Base-by-base conservation (phyloP, 2,888 invertebrate genomes). In the Mayetiola destructor region DNA sequence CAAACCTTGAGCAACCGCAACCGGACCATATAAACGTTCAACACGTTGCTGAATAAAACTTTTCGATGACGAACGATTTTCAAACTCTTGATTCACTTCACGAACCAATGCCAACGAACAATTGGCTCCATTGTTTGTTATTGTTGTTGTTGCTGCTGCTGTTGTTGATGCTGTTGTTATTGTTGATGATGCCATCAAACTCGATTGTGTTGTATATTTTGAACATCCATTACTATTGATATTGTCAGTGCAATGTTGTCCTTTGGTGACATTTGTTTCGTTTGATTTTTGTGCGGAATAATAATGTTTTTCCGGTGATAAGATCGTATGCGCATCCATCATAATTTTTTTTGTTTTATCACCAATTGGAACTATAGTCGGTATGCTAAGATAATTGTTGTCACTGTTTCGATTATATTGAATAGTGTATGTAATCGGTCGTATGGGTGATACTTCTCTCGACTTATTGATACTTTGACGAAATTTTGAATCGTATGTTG, bases 31-130 rank as follows among this genome's bases (percentile, higher is more conserved):
- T 2, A 92, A 73, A 56, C 91, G 77, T 66, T 92, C 92, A 1
- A 92, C 90, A 48, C 90, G 79, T 66, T 91, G 90, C 66, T 91
- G 87, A 42, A 92, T 89, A 65, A 91, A 88, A 54, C 90, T 84
- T 66, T 81, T 82, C 66, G 79, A 77, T n/a, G n/a, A n/a, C 18
- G 80, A 76, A 63, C 76, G 74, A 1, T 75, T 62, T 36, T 58
- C 42, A n/a, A 59, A 61, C 55, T 58, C 58, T 42, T 57, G 56
- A 56, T 55, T 37, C 18, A 57, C 56, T 23, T 58, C 57, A 9
- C 59, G 59, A 14, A 64, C 61, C 20, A 66, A 67, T 20, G 68
- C 69, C 10, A 61, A 59, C 9, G 56, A 58, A 48, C 16, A 16
- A 30, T 52, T 27, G 2, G n/a, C 30, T 2, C 23, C 18, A 60